Evolutionary conservation across 2,113 vertebrate genomes (phyloP), one percentile per base, ranked within the genome.

Genomic region (Podilymbus podiceps): DNA sequence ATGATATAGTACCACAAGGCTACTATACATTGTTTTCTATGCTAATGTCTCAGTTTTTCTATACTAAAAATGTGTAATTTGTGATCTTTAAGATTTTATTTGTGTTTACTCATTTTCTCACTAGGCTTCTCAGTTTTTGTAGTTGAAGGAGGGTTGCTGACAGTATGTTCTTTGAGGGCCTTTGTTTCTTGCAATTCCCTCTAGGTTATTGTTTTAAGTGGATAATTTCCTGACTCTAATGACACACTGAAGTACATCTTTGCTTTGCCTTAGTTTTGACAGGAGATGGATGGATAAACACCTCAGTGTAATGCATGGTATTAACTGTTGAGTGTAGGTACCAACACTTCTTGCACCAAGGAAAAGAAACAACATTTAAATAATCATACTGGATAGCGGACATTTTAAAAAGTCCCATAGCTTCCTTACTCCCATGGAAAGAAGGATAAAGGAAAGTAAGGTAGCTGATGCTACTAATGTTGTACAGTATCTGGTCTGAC

Each of bases 191-290:
- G 78, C 55, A 92, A 53, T 81, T 44, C 38, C 84, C 8, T 90
- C 38, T 71, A 79, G 49, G 47, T 47, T 88, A 40, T 59, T 93
- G 52, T 78, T 92, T 72, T 56, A 67, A 85, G 47, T 63, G 85
- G 66, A 78, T 75, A 0, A 75, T 75, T 77, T 91, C 21, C 77
- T 84, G 23, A 30, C 64, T 74, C 88, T n/a, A 77, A 27, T 66
- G 90, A 71, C 47, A 62, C 15, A 30, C 49, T 78, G 74, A 69
- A 66, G 30, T 77, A 49, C 15, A 4, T 84, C 17, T 30, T 91
- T 87, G 35, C 69, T 96, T 88, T 93, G 46, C 52, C 85, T 85
- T 73, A 47, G 5, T 85, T 95, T 85, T 95, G 74, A 75, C 60
- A 87, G 52, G 56, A 76, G 35, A 22, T 90, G 74, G 27, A 69